These are phyloP conservation scores for Falcunculus frontatus DNA, from an alignment of 2,113 vertebrate genomes.

Conservation along the genomic window DNA sequence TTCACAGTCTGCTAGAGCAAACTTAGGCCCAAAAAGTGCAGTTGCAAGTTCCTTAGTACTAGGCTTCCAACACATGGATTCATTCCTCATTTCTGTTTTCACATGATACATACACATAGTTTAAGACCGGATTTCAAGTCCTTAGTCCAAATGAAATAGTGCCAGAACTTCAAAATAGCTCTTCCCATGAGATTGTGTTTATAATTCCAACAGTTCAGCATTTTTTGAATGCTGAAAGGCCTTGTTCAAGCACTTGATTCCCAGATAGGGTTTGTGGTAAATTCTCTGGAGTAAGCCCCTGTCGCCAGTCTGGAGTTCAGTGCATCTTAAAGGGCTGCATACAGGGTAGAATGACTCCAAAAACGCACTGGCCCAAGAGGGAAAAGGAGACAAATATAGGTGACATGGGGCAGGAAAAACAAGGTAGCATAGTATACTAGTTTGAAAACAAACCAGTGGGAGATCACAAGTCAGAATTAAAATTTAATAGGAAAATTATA, in stretches of 20 bases:
- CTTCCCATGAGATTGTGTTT: neutral
- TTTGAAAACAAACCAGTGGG: too few species aligned
- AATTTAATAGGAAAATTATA: too few species aligned
- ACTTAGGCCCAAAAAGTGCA: neutral
- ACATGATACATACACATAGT: rapidly evolving
- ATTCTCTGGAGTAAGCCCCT: neutral
- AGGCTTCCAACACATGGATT: neutral
- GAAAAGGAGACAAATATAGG: neutral
- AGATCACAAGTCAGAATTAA: too few species aligned
- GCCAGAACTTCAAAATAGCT: neutral
- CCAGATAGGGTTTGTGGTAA: neutral
- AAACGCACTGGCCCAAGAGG: neutral
- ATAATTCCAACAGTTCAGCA: neutral
- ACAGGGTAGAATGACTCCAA: neutral
- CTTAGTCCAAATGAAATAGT: neutral
- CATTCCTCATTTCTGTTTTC: neutral
- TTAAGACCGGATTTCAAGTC: neutral
- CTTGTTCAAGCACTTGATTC: neutral
- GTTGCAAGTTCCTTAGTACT: neutral
- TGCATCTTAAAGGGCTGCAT: neutral
- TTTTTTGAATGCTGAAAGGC: neutral
- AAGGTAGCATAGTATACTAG: too few species aligned
- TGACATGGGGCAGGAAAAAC: neutral
- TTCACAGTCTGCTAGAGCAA: neutral
- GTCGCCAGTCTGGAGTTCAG: neutral